Conservation (phyloP, 2,113 vertebrate species). For the Heterochromis multidens region DNA sequence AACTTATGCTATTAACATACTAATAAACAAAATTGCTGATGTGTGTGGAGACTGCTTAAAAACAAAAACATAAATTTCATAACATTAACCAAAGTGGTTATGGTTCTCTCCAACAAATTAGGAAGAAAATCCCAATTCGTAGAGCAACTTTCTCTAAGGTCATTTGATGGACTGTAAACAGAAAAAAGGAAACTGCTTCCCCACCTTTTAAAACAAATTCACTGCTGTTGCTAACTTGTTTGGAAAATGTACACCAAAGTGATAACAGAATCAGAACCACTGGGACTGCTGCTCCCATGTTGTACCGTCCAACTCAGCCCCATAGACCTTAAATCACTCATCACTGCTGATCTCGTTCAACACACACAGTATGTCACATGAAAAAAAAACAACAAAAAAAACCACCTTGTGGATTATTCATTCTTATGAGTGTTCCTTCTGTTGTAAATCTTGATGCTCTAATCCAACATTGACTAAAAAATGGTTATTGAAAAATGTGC, state of each 20-base stretch:
- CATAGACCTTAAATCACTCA: not conserved
- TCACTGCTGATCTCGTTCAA: not conserved
- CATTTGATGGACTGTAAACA: not conserved
- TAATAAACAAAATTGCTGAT: not conserved
- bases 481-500: not conserved
- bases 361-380: not conserved
- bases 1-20: not conserved
- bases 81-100: not conserved
- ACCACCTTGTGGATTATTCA: not conserved
- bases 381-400: not conserved
- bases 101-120: not conserved
- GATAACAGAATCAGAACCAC: not conserved
- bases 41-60: not conserved
- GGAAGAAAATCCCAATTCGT: not conserved
- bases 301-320: not conserved
- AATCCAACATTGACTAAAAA: not conserved
- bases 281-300: not conserved
- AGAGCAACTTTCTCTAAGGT: not conserved
- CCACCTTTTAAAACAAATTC: not conserved
- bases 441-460: not conserved
- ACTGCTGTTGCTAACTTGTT: not conserved
- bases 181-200: not conserved
- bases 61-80: not conserved
- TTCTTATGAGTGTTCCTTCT: not conserved
- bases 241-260: not conserved